These are phyloP conservation scores for Lagocephalus sceleratus DNA, from an alignment of 2,797 vertebrate genomes.

Conservation along the genomic window DNA sequence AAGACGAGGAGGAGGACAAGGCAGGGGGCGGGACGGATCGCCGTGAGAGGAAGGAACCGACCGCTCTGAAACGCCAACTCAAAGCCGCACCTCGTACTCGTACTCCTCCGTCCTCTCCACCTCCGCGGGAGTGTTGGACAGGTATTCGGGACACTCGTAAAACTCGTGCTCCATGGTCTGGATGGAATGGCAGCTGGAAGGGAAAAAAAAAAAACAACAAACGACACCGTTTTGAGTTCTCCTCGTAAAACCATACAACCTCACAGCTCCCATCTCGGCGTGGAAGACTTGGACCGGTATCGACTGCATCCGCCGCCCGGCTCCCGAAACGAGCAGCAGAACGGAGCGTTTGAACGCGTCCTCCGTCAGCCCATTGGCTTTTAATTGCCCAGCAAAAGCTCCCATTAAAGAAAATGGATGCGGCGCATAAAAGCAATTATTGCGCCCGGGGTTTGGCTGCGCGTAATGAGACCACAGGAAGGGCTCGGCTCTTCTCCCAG, in stretches of 20 bases:
- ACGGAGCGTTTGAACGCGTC: constrained; percentile 36
- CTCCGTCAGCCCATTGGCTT: constrained; percentile 67
- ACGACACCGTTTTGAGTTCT: neutral
- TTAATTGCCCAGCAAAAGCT: constrained; percentile 70
- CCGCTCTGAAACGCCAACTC: too few relatives aligned
- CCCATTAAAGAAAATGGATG: constrained; percentile 77
- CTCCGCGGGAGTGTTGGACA: constrained; percentile 84
- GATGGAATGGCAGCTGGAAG: constrained; percentile 89
- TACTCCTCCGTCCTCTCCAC: constrained; percentile 88
- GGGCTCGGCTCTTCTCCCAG: constrained; percentile 33
- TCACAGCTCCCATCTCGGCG: neutral
- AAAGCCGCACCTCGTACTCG: constrained; percentile 87
- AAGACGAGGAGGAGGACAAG: too few relatives aligned
- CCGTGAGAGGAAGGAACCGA: too few relatives aligned
- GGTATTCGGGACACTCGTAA: constrained; percentile 92
- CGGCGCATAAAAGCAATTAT: constrained; percentile 65
- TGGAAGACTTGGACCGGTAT: constrained; percentile 45
- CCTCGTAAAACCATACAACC: neutral
- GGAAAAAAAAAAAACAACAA: neutral
- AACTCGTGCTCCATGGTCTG: constrained; percentile 91
- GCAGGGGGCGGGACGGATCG: too few relatives aligned
- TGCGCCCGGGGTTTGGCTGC: constrained; percentile 44
- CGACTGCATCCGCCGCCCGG: constrained; percentile 49
- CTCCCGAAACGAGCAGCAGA: neutral
- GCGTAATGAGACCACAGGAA: constrained; percentile 57